Percentiles rank a stretch among this genome's conserved stretches.
phyloP scores from a whole-genome alignment of 2,888 invertebrate species.

The Tipula unca region DNA sequence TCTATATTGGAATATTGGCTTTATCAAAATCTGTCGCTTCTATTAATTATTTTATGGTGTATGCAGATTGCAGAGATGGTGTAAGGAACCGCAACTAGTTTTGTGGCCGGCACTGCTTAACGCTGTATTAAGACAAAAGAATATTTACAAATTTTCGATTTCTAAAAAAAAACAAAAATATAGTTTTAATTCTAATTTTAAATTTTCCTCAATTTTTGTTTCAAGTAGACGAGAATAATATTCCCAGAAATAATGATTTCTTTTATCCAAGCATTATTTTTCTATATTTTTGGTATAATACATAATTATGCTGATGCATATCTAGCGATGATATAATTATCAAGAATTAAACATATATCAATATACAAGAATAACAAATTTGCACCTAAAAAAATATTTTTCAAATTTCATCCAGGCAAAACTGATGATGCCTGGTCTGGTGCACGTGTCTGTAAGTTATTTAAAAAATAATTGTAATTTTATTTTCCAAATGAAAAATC shows the following conservation, averaged over 20 bases:
- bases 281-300: background rate
- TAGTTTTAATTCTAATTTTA: background rate
- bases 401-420: background rate
- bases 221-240: background rate
- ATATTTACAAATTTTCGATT: no score
- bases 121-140: no score
- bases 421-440: background rate
- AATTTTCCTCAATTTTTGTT: background rate
- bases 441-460: background rate
- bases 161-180: background rate
- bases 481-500: background rate
- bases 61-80: no score
- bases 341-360: background rate
- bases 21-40: no score
- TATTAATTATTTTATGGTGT: no score
- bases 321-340: no score
- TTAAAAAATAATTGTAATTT: background rate
- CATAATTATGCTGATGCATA: background rate
- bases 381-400: background rate
- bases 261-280: background rate
- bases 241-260: background rate
- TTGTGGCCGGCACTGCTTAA: no score
- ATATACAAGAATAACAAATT: background rate
- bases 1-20: no score
- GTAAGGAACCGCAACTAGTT: no score